Conservation (phyloP, 1,140 invertebrate genomes). For the Scaptomyza montana region DNA sequence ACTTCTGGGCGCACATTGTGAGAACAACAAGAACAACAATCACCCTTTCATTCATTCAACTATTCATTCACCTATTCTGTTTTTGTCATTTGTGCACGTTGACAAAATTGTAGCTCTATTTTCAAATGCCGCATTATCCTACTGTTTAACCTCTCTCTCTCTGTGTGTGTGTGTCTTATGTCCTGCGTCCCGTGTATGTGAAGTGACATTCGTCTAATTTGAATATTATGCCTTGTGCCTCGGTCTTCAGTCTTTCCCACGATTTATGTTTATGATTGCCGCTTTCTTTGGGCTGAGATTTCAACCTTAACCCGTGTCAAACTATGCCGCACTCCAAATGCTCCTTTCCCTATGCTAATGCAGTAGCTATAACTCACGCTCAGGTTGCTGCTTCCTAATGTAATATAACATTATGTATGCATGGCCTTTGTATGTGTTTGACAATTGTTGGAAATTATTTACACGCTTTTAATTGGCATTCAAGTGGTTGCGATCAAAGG, state of each 20-base stretch:
- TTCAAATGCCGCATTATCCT: slow-evolving; percentile 69
- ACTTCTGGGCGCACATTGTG: slow-evolving; percentile 62
- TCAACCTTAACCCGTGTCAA: slow-evolving; percentile 46
- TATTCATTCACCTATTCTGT: slow-evolving; percentile 48
- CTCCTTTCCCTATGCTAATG: slow-evolving; percentile 62
- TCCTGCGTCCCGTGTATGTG: slow-evolving; percentile 11
- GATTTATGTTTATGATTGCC: slow-evolving; percentile 75
- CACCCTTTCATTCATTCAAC: slow-evolving; percentile 45
- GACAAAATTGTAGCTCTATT: slow-evolving; percentile 72
- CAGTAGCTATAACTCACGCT: slow-evolving; percentile 66
- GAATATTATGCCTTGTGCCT: slow-evolving; percentile 52
- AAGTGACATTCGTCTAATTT: slow-evolving; percentile 76
- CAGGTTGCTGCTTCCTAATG: slow-evolving; percentile 44
- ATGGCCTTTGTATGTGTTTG: slow-evolving; percentile 59
- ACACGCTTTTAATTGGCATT: slow-evolving; percentile 80
- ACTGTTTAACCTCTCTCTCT: slow-evolving; percentile 15
- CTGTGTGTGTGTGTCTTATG: slow-evolving; percentile 46
- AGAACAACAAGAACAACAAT: slow-evolving; percentile 62
- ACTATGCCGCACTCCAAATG: slow-evolving; percentile 59
- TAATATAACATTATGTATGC: slow-evolving; percentile 50
- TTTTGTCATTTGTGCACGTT: slow-evolving; percentile 53
- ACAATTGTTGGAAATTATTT: slow-evolving; percentile 79
- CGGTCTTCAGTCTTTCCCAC: slow-evolving; percentile 61
- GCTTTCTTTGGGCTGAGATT: slow-evolving; percentile 20
- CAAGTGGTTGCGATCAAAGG: slow-evolving; percentile 71